Base-by-base conservation (phyloP, 2,888 invertebrate genomes). In the Eilema depressum region DNA sequence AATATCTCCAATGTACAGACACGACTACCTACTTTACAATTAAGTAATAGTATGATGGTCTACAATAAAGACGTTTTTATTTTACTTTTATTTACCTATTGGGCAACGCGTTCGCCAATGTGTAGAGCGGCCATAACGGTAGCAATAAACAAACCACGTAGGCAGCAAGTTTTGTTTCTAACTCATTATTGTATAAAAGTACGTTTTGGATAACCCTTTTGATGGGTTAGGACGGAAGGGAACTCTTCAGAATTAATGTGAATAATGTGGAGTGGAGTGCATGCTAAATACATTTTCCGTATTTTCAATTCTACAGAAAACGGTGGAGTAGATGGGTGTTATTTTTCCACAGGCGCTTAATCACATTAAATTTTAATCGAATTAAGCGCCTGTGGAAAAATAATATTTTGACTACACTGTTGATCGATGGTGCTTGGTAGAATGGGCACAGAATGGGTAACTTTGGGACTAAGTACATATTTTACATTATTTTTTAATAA, bases 81-180 rank as follows among this genome's bases (percentile, higher is more conserved):
- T n/a, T n/a, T n/a, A n/a, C n/a, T n/a, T n/a, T n/a, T n/a, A n/a
- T n/a, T n/a, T 37, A 37, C 33, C 11, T 3, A 37, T 37, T 12
- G 33, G 33, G 1, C 12, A 37, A 37, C 33, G 33, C 12, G 33
- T 37, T 37, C 12, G 33, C 33, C 1, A 37, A 11, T 5, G 33
- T 37, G 12, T 12, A 37, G 11, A 37, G 33, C 5, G 12, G 33
- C 12, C 12, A 37, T 79, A 79, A 81, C 71, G 75, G 72, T 69
- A 69, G 68, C 56, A 41, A 72, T 80, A 80, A 79, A 79, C 81
- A 80, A 71, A 66, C 75, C 83, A 80, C 79, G 83, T 78, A 83
- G 66, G 63, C 23, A 53, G 11, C 56, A 53, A 76, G 59, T 75
- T 80, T 78, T 63, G 60, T 73, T 75, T 60, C 60, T 66, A 75